These are phyloP conservation scores for Agrotis segetum DNA, from an alignment of 2,888 invertebrate species.

Conservation along the genomic window DNA sequence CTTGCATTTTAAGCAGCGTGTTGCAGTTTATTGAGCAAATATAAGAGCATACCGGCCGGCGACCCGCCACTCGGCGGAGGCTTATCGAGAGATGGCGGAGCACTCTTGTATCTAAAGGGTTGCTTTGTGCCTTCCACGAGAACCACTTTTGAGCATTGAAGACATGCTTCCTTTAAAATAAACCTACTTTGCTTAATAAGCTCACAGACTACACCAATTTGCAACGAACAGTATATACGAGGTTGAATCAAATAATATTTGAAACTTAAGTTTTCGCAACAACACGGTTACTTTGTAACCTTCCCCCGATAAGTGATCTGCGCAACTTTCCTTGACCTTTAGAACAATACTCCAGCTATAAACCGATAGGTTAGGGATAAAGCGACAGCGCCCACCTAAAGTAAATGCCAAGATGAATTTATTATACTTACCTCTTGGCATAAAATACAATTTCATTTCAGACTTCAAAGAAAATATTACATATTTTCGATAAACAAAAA, in stretches of 20 bases:
- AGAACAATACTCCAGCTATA: slow-evolving; percentile 53
- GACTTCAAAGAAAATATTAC: slow-evolving; percentile 9
- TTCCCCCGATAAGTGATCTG: slow-evolving; percentile 26
- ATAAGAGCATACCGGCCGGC: slow-evolving; percentile 67
- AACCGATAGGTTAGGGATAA: slow-evolving; percentile 33
- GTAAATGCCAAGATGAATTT: slow-evolving; percentile 59
- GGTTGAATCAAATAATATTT: neutral
- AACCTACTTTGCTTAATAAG: slow-evolving; percentile 33
- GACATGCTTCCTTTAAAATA: slow-evolving; percentile 77
- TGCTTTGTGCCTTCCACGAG: slow-evolving; percentile 84
- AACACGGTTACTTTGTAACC: slow-evolving; percentile 17
- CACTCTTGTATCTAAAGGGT: slow-evolving; percentile 83
- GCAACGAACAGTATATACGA: neutral
- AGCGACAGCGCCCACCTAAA: slow-evolving; percentile 47
- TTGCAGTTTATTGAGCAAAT: slow-evolving; percentile 76
- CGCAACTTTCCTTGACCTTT: slow-evolving; percentile 58
- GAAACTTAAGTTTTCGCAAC: neutral
- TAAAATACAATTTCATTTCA: slow-evolving; percentile 47
- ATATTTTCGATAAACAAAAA: slow-evolving; percentile 28
- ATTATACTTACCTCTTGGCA: slow-evolving; percentile 35
- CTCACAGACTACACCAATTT: neutral
- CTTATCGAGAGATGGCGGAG: slow-evolving; percentile 86
- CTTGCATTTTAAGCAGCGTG: slow-evolving; percentile 65
- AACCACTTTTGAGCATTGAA: slow-evolving; percentile 78
- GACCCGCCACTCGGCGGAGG: slow-evolving; percentile 70